Percentiles rank a stretch among this genome's conserved stretches.
These are phyloP conservation scores for Diachasma alloeum DNA, from an alignment of 1,140 invertebrate genomes.

Conservation along the genomic window DNA sequence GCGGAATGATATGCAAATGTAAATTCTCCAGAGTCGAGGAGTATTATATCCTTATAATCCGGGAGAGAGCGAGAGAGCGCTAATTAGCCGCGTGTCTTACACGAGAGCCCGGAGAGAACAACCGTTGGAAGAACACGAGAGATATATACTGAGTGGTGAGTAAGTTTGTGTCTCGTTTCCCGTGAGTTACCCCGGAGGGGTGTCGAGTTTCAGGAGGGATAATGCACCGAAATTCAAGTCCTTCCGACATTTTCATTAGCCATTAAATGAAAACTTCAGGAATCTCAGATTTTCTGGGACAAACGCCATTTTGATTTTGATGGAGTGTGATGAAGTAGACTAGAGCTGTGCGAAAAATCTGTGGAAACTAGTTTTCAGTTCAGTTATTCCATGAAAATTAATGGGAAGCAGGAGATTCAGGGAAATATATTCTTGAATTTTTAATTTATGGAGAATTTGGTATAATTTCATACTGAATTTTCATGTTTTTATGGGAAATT, in stretches of 20 bases:
- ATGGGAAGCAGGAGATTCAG: no score
- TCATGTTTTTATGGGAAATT: no score
- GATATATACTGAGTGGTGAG: not conserved
- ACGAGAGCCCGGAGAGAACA: not conserved
- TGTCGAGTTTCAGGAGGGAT: not conserved
- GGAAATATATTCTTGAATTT: no score
- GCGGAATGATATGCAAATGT: conserved; percentile 36
- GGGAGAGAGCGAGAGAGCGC: conserved; percentile 27
- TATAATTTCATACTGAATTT: no score
- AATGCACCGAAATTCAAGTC: not conserved
- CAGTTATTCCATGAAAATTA: no score
- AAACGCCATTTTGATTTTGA: not conserved
- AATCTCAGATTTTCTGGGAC: not conserved
- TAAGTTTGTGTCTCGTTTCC: not conserved
- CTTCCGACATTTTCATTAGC: not conserved
- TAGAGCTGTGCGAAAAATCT: no score
- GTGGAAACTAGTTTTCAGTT: no score
- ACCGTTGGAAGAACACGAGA: not conserved
- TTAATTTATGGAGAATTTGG: no score
- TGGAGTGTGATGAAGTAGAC: no score
- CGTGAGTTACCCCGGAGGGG: not conserved
- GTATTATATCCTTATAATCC: not conserved
- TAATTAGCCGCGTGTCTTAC: conserved; percentile 41
- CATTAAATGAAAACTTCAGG: not conserved
- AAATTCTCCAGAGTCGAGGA: not conserved